Evolutionary conservation across 2,113 vertebrate species (phyloP), one percentile per base, ranked within the genome.

Genomic region (Brachirus orientalis): DNA sequence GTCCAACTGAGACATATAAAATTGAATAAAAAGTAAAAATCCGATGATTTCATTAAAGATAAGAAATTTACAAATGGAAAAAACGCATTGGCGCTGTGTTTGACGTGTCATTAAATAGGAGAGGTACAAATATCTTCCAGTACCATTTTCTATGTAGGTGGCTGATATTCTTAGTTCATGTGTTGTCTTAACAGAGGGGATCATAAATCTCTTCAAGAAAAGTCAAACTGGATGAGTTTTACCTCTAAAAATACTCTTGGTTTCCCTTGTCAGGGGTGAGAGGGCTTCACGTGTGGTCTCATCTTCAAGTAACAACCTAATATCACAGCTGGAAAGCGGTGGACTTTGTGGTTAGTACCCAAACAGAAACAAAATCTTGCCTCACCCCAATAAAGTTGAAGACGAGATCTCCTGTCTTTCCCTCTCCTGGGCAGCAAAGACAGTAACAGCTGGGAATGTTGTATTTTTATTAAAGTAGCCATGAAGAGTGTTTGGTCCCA

Each of bases 271-370:
- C 58, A 69, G 75, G 78, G 85, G 86, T 91, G 72, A 88, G 87
- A 89, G 85, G 89, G 85, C 90, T 85, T 82, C 86, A 86, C 88
- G 91, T 93, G 93, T 93, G 93, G 93, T 94, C 92, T 90, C 72
- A 87, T 79, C 86, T 88, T 87, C 83, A 72, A 86, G 60, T 76
- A 68, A 77, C 64, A 64, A 78, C 74, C 83, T 92, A 89, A 86
- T 89, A 87, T 91, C 85, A 89, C 91, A 93, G 91, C 91, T 93
- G 92, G 86, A 84, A 77, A 60, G 79, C 48, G 77, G 87, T 56
- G 43, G 77, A 73, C 59, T 66, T 56, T 72, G 68, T 70, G 87
- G 80, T 74, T 50, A 33, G 43, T 43, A 50, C 74, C 41, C 63
- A 61, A 71, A 70, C 37, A 48, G 55, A 71, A 80, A 60, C 53